phyloP scores from a whole-genome alignment of 2,797 vertebrate species.

The Syngnathus acus region DNA sequence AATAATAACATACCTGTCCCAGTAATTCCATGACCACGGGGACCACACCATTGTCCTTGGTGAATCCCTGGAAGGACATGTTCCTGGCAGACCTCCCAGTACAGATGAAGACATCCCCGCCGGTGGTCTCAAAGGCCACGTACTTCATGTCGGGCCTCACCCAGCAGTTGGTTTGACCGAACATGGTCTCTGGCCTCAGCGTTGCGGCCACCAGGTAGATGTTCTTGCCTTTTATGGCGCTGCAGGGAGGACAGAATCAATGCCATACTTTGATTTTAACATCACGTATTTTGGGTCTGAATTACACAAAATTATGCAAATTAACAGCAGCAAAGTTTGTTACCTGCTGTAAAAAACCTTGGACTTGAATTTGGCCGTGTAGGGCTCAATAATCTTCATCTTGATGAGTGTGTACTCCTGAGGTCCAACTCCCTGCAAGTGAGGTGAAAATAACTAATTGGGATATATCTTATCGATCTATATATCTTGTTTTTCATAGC shows the following conservation, averaged over 20 bases:
- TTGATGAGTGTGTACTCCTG: conserved; percentile 96
- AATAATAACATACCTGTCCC: conserved; percentile 76
- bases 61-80: conserved; percentile 95
- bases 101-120: conserved; percentile 84
- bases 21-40: conserved; percentile 88
- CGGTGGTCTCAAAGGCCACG: conserved; percentile 80
- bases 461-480: not conserved
- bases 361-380: conserved; percentile 85
- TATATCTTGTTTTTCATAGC: not conserved
- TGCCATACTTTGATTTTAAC: not conserved
- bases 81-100: conserved; percentile 87
- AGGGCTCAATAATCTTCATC: conserved; percentile 91
- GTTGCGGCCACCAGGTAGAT: conserved; percentile 94
- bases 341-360: conserved; percentile 70
- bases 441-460: not conserved
- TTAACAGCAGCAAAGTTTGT: not conserved
- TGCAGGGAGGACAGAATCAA: conserved; percentile 37
- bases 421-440: conserved; percentile 85
- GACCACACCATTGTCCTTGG: conserved; percentile 81
- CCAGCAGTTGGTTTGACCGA: conserved; percentile 98
- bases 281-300: not conserved
- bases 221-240: conserved; percentile 83
- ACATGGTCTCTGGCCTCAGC: conserved; percentile 95
- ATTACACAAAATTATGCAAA: not conserved
- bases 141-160: conserved; percentile 92